These are phyloP conservation scores for Scylla paramamosain DNA, from an alignment of 1,140 invertebrate genomes.

Conservation along the genomic window DNA sequence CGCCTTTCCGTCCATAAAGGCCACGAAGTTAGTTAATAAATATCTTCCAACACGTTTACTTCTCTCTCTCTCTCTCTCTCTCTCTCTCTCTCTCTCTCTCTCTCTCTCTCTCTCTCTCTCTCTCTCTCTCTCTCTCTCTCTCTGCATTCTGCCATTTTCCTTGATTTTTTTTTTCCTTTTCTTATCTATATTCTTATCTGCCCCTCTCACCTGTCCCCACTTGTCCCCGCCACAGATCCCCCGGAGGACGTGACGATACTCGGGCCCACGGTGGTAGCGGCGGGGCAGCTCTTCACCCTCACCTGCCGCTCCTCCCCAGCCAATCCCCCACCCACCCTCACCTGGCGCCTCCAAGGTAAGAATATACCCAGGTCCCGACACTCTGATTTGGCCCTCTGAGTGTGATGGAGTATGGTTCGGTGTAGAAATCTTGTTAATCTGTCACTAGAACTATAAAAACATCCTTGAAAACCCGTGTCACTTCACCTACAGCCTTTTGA, in stretches of 20 bases:
- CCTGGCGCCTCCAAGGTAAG: constrained; percentile 63
- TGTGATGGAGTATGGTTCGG: background rate
- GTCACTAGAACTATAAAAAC: too few relatives aligned
- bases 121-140: constrained; percentile 3
- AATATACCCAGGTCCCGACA: background rate
- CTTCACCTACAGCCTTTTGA: too few relatives aligned
- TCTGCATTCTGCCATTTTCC: background rate
- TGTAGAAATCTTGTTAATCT: too few relatives aligned
- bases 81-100: constrained; percentile 3
- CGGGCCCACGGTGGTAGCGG: constrained; percentile 26
- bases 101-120: background rate
- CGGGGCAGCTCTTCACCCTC: constrained; percentile 51
- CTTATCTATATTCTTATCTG: too few relatives aligned
- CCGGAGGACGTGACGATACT: constrained; percentile 28
- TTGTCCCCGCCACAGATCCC: background rate
- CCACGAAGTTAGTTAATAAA: too few relatives aligned
- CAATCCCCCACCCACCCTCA: constrained; percentile 50
- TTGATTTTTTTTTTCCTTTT: too few relatives aligned
- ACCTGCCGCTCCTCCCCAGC: constrained; percentile 54
- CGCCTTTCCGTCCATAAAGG: too few relatives aligned
- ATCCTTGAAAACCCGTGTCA: too few relatives aligned
- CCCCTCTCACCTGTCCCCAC: background rate
- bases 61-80: constrained; percentile 3
- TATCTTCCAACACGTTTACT: too few relatives aligned
- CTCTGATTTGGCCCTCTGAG: background rate